Evolutionary conservation across 2,113 vertebrate species (phyloP), one percentile per base, ranked within the genome.

Genomic region (Irena cyanogastra): DNA sequence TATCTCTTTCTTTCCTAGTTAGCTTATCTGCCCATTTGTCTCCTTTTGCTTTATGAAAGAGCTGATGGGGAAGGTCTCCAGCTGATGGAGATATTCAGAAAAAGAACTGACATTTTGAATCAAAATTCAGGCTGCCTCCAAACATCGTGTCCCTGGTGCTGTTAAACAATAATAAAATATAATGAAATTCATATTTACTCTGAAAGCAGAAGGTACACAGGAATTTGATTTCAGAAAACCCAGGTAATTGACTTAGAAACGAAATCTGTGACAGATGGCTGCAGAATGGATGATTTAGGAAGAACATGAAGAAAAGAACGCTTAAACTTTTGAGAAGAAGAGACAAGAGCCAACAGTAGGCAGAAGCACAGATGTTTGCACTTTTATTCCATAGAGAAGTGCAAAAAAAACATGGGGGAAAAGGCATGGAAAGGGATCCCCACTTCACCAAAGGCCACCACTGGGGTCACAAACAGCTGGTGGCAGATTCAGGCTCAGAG

Each of bases 71-170:
- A 95, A 93, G 90, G 89, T 94, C 93, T 94, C 60, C 80, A 75
- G 69, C 1, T 92, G 86, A 95, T 87, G 86, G 86, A 95, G 65
- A 49, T 95, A 92, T 95, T 93, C 88, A 96, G 88, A 75, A 72
- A 93, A 82, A 83, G 72, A 91, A 52, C 69, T 92, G 88, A 60
- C 44, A 65, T 35, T 90, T 53, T 81, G 65, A 93, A 92, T 59
- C 26, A 84, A 95, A 94, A 90, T 72, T 82, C 88, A 92, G 50
- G 45, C 83, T 92, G 64, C 81, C 86, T 75, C 72, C 56, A 60
- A 91, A 19, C 5, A 1, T 59, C 0, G 0, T 31, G 52, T 63
- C 21, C 35, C 53, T 18, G 1, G 52, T 75, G 56, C 14, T 74
- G 39, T 79, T 82, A 84, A 93, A 79, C 52, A 78, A 71, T 44